These are phyloP conservation scores for Sinohyriopsis cumingii DNA, from an alignment of 2,888 invertebrate species.

Conservation along the genomic window DNA sequence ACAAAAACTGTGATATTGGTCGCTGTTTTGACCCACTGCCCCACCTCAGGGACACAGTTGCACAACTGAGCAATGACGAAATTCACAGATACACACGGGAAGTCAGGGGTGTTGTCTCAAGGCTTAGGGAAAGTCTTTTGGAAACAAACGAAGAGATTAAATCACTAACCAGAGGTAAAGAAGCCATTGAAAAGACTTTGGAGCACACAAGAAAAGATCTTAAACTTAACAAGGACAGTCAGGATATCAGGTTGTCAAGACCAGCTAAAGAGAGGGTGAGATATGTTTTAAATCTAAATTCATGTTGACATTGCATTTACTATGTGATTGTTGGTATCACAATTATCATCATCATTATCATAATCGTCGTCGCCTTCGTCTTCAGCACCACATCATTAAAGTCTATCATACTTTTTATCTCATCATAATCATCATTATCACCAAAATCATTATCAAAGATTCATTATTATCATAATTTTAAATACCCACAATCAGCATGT, in stretches of 20 bases:
- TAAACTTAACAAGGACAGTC: conserved; percentile 68
- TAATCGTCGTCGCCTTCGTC: no score
- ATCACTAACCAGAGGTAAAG: conserved; percentile 66
- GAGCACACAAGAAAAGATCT: conserved; percentile 71
- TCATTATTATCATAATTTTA: no score
- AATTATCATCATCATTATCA: neutral
- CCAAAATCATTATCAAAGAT: no score
- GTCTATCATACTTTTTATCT: no score
- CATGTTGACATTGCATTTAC: neutral
- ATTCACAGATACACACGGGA: conserved; percentile 68
- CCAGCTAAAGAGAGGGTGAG: conserved; percentile 68
- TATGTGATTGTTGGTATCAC: neutral
- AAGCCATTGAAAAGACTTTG: conserved; percentile 66
- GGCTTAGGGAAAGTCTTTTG: conserved; percentile 67
- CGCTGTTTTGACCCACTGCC: conserved; percentile 67
- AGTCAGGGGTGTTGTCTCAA: conserved; percentile 65
- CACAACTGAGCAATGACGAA: conserved; percentile 69
- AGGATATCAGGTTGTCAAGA: conserved; percentile 59
- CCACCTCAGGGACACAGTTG: conserved; percentile 68
- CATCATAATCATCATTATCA: no score
- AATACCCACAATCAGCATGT: no score
- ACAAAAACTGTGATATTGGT: conserved; percentile 66
- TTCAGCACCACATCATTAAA: no score
- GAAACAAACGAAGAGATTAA: conserved; percentile 72
- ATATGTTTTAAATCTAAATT: neutral